A percentile compares a stretch with the other conserved stretches of the same genome.
Conservation (phyloP, 1,140 invertebrate species). For the Grapholita molesta region DNA sequence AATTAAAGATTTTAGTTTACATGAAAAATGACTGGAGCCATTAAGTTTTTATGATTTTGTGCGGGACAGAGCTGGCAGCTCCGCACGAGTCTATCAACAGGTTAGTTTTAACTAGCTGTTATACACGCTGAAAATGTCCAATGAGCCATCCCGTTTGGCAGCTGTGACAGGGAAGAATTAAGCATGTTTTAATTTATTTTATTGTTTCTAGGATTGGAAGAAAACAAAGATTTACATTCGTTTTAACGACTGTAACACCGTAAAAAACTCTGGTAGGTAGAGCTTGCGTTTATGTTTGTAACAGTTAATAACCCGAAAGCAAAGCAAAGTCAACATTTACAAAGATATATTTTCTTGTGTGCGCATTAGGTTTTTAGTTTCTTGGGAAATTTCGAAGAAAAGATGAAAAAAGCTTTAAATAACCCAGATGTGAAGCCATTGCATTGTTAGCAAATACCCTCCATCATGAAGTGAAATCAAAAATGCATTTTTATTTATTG, state of each 20-base stretch:
- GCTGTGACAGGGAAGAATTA: background rate
- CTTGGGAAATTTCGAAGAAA: too few species aligned
- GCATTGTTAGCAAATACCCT: too few species aligned
- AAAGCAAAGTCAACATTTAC: background rate
- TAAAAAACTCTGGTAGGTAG: background rate
- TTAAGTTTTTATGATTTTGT: conserved; percentile 42
- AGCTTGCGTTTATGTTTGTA: background rate
- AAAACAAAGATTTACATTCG: background rate
- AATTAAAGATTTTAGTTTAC: conserved; percentile 20
- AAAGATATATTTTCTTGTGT: too few species aligned
- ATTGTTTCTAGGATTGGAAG: conserved; percentile 4
- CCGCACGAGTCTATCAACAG: conserved; percentile 48
- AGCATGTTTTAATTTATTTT: conserved; percentile 3
- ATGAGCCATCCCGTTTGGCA: conserved; percentile 12
- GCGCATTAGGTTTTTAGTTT: too few species aligned
- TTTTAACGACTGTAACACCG: background rate
- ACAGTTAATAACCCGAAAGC: background rate
- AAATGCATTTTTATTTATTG: too few species aligned
- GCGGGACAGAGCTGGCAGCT: conserved; percentile 32
- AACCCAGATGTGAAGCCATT: too few species aligned
- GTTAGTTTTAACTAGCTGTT: conserved; percentile 40
- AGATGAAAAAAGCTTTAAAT: too few species aligned
- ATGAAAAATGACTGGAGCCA: conserved; percentile 40
- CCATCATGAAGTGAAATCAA: too few species aligned
- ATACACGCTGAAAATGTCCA: conserved; percentile 20